These are phyloP conservation scores for Ellobium chinense DNA, from an alignment of 2,888 invertebrate species.

Conservation along the genomic window DNA sequence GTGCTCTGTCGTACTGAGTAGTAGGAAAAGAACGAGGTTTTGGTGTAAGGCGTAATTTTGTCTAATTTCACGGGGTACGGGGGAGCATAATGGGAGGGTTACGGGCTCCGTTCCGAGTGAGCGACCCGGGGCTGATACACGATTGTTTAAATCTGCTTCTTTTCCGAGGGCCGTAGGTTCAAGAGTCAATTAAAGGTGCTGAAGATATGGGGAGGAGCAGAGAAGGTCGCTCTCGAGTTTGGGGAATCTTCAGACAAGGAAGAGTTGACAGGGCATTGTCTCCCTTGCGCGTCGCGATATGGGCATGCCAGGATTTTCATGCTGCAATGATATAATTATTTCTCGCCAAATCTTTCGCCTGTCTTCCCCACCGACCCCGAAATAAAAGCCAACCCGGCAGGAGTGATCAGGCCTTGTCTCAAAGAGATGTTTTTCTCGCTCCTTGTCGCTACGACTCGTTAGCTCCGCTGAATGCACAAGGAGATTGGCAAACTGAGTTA, in stretches of 20 bases:
- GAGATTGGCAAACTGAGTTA: conserved; percentile 11
- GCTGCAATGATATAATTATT: conserved; percentile 36
- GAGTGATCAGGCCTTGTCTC: conserved; percentile 4
- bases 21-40: not conserved
- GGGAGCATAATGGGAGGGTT: not conserved
- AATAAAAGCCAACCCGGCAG: not conserved
- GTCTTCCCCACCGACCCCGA: not conserved
- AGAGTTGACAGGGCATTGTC: conserved; percentile 9
- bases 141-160: conserved; percentile 17
- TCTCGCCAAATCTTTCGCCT: conserved; percentile 22
- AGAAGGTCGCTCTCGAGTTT: not conserved
- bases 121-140: not conserved
- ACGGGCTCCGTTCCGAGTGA: conserved; percentile 15
- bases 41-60: conserved; percentile 13
- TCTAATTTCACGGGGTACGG: conserved; percentile 5
- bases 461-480: conserved; percentile 16
- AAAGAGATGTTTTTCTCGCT: conserved; percentile 4
- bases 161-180: conserved; percentile 9
- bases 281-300: not conserved
- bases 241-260: not conserved
- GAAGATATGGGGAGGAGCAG: not conserved
- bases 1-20: not conserved
- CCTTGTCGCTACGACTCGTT: conserved; percentile 15
- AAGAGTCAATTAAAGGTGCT: conserved; percentile 44
- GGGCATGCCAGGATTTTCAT: conserved; percentile 4